Evolutionary conservation across 1,140 invertebrate genomes (phyloP).

Genomic region (Drosophila pectinifera): DNA sequence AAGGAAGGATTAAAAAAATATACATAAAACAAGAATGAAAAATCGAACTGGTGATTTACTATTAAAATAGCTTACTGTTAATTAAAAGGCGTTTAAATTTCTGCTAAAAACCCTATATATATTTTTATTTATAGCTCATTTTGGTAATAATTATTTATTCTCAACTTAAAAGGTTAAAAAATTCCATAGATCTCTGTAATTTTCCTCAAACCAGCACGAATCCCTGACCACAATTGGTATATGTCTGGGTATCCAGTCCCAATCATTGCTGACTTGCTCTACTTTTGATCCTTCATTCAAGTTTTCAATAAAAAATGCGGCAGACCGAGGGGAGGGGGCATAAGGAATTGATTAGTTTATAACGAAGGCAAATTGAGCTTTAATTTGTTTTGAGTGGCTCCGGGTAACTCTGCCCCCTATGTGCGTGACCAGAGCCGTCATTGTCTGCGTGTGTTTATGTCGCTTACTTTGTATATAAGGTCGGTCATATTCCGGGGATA

Average conservation of each 20-base stretch:
- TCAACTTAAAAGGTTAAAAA: background rate
- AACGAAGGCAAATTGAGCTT: constrained; percentile 65
- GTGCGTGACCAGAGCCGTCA: constrained; percentile 41
- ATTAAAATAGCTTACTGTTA: too few species aligned
- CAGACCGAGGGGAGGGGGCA: background rate
- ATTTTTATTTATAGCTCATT: background rate
- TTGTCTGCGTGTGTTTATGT: background rate
- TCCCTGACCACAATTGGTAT: constrained; percentile 8
- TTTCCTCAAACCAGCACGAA: constrained; percentile 19
- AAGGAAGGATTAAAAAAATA: background rate
- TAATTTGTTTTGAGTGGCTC: constrained; percentile 50
- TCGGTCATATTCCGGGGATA: constrained; percentile 24
- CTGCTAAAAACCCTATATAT: too few species aligned
- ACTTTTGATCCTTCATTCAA: constrained; percentile 43
- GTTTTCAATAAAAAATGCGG: constrained; percentile 34
- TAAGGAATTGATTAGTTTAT: constrained; percentile 63
- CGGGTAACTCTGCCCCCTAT: constrained; percentile 18
- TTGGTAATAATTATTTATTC: background rate
- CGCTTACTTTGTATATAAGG: constrained; percentile 41
- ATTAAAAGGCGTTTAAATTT: too few species aligned
- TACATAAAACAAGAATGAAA: too few species aligned
- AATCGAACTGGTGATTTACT: too few species aligned
- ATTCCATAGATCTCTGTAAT: background rate
- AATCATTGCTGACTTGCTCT: constrained; percentile 29
- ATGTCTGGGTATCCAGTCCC: constrained; percentile 9